These are phyloP conservation scores for Hirtodrosophila cameraria DNA, from an alignment of 2,888 invertebrate species.

Conservation along the genomic window DNA sequence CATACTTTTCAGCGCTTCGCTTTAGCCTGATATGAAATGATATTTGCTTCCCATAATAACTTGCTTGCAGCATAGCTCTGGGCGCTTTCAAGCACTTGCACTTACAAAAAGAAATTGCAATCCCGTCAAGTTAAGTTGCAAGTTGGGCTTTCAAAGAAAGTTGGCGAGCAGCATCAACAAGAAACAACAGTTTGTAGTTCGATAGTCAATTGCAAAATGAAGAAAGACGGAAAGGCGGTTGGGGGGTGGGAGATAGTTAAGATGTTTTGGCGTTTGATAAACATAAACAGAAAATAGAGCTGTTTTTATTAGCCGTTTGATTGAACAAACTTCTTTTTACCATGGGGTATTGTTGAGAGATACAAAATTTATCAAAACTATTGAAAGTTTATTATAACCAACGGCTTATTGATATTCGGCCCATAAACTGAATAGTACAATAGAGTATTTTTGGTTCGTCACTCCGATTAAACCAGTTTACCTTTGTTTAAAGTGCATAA, in stretches of 20 bases:
- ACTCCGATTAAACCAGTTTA: fast-evolving
- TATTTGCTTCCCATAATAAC: conserved; percentile 14
- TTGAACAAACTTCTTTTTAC: too few species aligned
- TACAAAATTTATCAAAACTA: too few species aligned
- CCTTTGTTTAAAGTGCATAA: conserved; percentile 33
- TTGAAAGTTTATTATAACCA: too few species aligned
- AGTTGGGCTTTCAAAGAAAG: not conserved
- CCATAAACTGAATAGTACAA: too few species aligned
- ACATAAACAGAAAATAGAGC: too few species aligned
- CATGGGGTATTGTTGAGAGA: too few species aligned
- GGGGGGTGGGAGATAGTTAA: too few species aligned
- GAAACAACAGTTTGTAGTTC: not conserved
- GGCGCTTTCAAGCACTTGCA: conserved; percentile 4
- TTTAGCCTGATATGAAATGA: conserved; percentile 20
- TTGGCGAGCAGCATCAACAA: not conserved
- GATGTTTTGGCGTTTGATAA: too few species aligned
- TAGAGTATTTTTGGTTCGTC: not conserved
- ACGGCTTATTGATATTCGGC: too few species aligned
- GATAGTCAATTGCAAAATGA: too few species aligned
- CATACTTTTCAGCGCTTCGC: conserved; percentile 2
- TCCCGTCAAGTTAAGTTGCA: not conserved
- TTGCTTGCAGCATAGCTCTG: conserved; percentile 8
- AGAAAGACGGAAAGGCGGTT: too few species aligned
- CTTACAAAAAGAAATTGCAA: conserved; percentile 1
- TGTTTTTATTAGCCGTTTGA: too few species aligned